phyloP scores from a whole-genome alignment of 2,888 invertebrate species.

The Caenorhabditis sp. region DNA sequence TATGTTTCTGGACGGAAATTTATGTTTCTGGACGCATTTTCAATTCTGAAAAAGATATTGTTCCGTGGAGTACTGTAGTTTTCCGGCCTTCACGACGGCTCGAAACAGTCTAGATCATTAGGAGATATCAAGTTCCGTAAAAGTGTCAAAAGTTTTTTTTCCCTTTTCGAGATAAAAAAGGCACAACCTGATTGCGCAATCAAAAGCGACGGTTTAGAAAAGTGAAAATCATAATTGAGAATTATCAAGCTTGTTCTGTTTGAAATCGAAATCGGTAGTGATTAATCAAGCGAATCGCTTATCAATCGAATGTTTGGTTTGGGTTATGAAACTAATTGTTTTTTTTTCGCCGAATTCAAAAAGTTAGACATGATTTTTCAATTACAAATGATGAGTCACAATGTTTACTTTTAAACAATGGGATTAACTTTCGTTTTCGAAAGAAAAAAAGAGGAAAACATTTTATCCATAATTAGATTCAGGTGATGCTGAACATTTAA shows the following conservation, averaged over 20 bases:
- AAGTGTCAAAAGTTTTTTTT: background rate
- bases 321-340: background rate
- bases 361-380: background rate
- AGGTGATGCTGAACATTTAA: too few species aligned
- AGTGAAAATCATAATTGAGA: background rate
- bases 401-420: background rate
- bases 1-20: too few species aligned
- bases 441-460: too few species aligned
- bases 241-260: background rate
- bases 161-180: background rate
- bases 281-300: constrained; percentile 42
- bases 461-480: background rate
- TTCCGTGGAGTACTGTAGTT: too few species aligned
- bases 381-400: background rate
- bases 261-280: background rate
- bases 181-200: background rate
- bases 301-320: constrained; percentile 27
- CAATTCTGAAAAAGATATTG: too few species aligned
- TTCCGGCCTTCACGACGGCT: too few species aligned
- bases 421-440: too few species aligned
- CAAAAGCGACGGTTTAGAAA: background rate
- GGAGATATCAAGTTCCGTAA: background rate
- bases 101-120: too few species aligned
- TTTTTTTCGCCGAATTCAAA: too few species aligned
- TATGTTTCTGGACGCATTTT: too few species aligned